Percentiles rank a stretch among this genome's conserved stretches.
These are phyloP conservation scores for Bradypodion ventrale DNA, from an alignment of 2,797 vertebrate species.

Conservation along the genomic window DNA sequence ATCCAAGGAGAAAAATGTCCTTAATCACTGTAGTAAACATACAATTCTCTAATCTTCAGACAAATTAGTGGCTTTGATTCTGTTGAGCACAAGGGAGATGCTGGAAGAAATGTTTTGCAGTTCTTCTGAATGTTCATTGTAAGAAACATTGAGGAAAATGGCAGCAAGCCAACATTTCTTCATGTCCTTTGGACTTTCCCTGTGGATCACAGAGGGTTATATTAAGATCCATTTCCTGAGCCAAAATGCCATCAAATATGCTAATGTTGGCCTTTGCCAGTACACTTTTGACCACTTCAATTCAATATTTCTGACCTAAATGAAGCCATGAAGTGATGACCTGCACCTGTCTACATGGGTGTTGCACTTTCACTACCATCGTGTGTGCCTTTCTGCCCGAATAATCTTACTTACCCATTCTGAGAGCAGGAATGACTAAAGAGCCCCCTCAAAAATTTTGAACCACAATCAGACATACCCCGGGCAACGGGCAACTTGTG, in stretches of 20 bases:
- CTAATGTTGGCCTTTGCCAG: background rate
- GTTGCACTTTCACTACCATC: background rate
- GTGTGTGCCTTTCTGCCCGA: background rate
- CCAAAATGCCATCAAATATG: background rate
- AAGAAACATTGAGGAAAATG: background rate
- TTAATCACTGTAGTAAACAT: slow-evolving; percentile 65
- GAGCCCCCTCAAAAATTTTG: no score
- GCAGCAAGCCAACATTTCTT: background rate
- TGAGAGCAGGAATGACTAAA: background rate
- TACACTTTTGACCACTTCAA: background rate
- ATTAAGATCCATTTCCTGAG: background rate
- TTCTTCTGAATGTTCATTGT: background rate
- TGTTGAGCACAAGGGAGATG: slow-evolving; percentile 9
- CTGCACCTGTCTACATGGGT: background rate
- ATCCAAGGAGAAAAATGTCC: slow-evolving; percentile 60
- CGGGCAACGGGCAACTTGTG: no score
- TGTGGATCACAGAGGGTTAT: background rate
- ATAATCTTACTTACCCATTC: background rate
- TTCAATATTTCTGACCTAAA: background rate
- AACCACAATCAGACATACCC: no score
- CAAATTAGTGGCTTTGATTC: slow-evolving; percentile 30
- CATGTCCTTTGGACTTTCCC: background rate
- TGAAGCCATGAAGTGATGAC: background rate
- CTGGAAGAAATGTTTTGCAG: background rate
- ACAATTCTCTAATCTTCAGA: slow-evolving; percentile 64